A percentile compares a stretch with the other conserved stretches of the same genome.
These are phyloP conservation scores for Lymantria monacha DNA, from an alignment of 2,888 invertebrate species.

Conservation along the genomic window DNA sequence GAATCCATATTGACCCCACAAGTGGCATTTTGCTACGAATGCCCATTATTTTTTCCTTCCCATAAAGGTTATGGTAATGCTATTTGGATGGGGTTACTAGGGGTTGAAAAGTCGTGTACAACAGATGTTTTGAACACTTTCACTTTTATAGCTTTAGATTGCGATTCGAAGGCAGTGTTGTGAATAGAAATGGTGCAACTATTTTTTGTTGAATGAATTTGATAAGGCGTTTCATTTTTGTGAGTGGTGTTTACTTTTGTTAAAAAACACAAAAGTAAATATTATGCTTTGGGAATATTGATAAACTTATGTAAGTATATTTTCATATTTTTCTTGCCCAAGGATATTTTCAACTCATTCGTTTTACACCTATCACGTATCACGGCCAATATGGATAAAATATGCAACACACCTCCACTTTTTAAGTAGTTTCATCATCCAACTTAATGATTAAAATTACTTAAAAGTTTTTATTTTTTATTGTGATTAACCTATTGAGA, in stretches of 20 bases:
- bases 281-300: not conserved
- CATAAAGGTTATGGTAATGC: constrained; percentile 77
- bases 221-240: not conserved
- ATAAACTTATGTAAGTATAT: too few species aligned
- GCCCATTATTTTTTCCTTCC: constrained; percentile 72
- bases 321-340: too few species aligned
- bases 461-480: too few species aligned
- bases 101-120: constrained; percentile 49
- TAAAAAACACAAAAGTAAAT: too few species aligned
- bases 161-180: constrained; percentile 34
- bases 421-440: too few species aligned
- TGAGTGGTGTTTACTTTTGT: not conserved
- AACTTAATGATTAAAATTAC: too few species aligned
- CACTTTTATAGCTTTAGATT: constrained; percentile 41
- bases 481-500: too few species aligned
- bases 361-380: too few species aligned
- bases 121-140: constrained; percentile 64
- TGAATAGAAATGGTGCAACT: constrained; percentile 48
- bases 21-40: constrained; percentile 56
- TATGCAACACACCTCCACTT: too few species aligned
- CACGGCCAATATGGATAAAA: too few species aligned
- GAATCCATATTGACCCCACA: constrained; percentile 59
- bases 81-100: constrained; percentile 61
- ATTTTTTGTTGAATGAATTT: constrained; percentile 14
- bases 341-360: too few species aligned